Conservation (phyloP, 2,797 vertebrate species). For the Pempheris klunzingeri region DNA sequence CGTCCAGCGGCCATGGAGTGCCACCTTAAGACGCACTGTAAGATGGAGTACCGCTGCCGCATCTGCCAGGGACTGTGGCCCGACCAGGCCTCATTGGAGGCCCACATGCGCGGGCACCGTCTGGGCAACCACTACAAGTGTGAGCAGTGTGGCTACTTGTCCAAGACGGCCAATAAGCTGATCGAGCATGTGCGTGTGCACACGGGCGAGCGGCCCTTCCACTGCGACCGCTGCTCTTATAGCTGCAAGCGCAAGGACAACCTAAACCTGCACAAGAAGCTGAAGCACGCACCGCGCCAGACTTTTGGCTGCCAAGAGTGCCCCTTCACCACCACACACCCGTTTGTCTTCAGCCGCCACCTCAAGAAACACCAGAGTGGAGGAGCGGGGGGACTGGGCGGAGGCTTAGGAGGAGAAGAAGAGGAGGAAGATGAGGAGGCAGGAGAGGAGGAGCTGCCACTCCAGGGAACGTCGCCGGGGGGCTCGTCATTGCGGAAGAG, state of each 20-base stretch:
- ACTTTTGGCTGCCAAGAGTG: conserved; percentile 96
- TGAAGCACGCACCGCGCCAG: conserved; percentile 98
- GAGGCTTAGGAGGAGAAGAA: conserved; percentile 50
- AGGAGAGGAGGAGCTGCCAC: conserved; percentile 78
- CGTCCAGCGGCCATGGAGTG: conserved; percentile 98
- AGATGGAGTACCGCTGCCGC: conserved; percentile 99
- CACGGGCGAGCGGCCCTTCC: conserved; percentile 99
- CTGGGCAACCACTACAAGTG: conserved; percentile 99
- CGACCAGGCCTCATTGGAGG: conserved; percentile 97
- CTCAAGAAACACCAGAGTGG: conserved; percentile 96
- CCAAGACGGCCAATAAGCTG: conserved; percentile 99
- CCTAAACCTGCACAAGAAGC: conserved; percentile 99
- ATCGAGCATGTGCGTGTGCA: conserved; percentile 99
- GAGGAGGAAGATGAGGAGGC: conserved; percentile 75
- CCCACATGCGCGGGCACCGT: conserved; percentile 97
- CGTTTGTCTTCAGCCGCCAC: conserved; percentile 98
- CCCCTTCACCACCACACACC: conserved; percentile 98
- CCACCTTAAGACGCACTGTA: conserved; percentile 99
- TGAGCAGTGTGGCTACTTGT: conserved; percentile 99
- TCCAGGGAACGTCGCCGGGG: conserved; percentile 81
- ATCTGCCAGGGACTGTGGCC: conserved; percentile 98
- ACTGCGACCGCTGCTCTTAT: conserved; percentile 99
- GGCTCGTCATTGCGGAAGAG: conserved; percentile 35
- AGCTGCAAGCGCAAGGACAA: conserved; percentile 99
- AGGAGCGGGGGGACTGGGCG: conserved; percentile 54